Conservation (phyloP, 2,888 invertebrate genomes). For the Nemotelus pantherinus region DNA sequence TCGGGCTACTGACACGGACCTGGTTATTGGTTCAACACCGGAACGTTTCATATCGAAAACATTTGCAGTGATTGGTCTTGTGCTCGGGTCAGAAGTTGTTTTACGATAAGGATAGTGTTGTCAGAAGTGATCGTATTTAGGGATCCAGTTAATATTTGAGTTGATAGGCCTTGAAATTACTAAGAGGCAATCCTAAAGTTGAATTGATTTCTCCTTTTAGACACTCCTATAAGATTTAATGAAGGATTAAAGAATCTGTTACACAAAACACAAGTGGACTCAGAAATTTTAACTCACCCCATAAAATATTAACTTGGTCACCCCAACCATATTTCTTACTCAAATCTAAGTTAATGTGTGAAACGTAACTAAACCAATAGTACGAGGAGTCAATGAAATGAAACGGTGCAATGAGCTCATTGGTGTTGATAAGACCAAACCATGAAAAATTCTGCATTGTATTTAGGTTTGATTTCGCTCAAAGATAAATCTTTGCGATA, state of each 20-base stretch:
- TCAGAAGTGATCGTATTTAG: background rate
- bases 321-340: too few relatives aligned
- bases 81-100: background rate
- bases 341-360: too few relatives aligned
- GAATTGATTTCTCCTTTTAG: too few relatives aligned
- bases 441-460: background rate
- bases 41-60: background rate
- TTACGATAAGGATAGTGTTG: background rate
- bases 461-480: background rate
- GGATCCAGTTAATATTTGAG: too few relatives aligned
- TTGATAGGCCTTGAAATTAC: too few relatives aligned
- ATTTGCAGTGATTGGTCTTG: background rate
- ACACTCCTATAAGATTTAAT: too few relatives aligned
- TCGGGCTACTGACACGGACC: background rate
- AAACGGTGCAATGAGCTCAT: constrained; percentile 1
- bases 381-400: constrained; percentile 15
- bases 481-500: background rate
- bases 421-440: background rate
- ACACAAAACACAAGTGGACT: too few relatives aligned
- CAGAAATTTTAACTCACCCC: too few relatives aligned
- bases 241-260: too few relatives aligned
- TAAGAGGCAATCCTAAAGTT: too few relatives aligned
- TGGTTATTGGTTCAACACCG: background rate
- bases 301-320: too few relatives aligned
- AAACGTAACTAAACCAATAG: background rate